Percentiles rank a stretch among this genome's conserved stretches.
Evolutionary conservation across 1,140 invertebrate genomes (phyloP).

Genomic region (Reticulitermes speratus): DNA sequence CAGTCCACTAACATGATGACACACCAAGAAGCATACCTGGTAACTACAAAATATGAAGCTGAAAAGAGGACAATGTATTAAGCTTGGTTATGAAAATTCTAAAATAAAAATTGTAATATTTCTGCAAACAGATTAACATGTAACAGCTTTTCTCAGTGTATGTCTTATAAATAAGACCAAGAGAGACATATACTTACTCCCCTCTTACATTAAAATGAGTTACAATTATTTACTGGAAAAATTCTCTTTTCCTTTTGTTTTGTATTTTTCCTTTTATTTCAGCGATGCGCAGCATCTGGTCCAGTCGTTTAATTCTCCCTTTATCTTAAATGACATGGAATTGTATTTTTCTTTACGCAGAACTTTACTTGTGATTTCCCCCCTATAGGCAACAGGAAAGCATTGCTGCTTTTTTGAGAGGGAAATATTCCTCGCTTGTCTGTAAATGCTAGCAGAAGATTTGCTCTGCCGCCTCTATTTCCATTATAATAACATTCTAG

Average conservation of each 20-base stretch:
- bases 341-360: background rate
- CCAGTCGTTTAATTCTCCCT: background rate
- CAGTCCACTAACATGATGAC: no score
- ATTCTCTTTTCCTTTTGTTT: background rate
- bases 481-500: background rate
- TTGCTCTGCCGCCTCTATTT: background rate
- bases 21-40: no score
- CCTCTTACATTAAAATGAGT: background rate
- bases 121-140: no score
- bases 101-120: no score
- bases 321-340: background rate
- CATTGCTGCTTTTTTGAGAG: background rate
- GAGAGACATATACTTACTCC: background rate
- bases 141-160: no score
- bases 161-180: no score
- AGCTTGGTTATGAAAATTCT: no score
- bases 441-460: background rate
- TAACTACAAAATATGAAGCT: no score
- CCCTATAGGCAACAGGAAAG: background rate
- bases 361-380: background rate
- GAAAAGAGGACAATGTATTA: no score
- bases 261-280: background rate
- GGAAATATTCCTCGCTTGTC: background rate
- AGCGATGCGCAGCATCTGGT: background rate
- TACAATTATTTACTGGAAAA: background rate